Percentiles rank a stretch among this genome's conserved stretches.
Evolutionary conservation across 2,113 vertebrate genomes (phyloP).

Genomic region (Tor tambroides): DNA sequence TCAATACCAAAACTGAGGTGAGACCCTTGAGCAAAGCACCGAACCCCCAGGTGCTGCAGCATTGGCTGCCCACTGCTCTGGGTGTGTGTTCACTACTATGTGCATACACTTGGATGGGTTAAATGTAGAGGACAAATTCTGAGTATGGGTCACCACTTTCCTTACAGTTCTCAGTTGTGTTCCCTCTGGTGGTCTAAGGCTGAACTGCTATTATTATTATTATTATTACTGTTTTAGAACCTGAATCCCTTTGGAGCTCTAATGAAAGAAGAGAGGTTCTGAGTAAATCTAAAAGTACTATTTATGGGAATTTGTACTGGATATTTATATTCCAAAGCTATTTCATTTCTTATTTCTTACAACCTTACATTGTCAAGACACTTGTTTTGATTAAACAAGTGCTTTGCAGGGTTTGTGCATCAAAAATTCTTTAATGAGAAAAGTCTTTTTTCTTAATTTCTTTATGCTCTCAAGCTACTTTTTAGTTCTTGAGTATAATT

Average conservation of each 20-base stretch:
- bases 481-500: not conserved
- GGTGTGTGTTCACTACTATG: no score
- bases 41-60: no score
- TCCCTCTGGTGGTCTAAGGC: conserved; percentile 40
- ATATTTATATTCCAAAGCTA: not conserved
- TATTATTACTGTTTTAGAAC: not conserved
- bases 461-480: not conserved
- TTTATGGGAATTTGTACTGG: not conserved
- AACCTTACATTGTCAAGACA: no score
- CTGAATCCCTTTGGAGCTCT: not conserved
- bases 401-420: not conserved
- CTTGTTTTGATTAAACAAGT: not conserved
- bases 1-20: no score
- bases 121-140: no score
- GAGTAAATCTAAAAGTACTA: not conserved
- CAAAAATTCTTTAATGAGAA: not conserved
- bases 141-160: no score
- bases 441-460: not conserved
- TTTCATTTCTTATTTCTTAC: not conserved
- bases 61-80: no score
- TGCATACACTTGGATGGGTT: no score
- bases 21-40: no score
- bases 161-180: not conserved
- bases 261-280: not conserved
- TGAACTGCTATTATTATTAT: conserved; percentile 14